phyloP scores from a whole-genome alignment of 2,888 invertebrate genomes.

The Ochropacha duplaris region DNA sequence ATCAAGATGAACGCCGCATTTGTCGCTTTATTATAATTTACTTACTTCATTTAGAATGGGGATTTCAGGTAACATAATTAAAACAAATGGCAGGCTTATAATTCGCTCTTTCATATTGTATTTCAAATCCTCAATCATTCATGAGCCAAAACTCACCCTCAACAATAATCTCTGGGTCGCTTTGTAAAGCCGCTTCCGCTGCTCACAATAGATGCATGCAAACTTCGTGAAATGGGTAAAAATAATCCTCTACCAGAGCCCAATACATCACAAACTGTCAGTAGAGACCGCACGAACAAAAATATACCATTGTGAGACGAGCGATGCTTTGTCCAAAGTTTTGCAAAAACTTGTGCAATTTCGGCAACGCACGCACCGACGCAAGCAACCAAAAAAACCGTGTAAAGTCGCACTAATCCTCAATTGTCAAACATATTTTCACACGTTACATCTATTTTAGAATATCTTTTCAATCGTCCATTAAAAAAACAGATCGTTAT shows the following conservation, averaged over 20 bases:
- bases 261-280: constrained; percentile 83
- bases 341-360: constrained; percentile 79
- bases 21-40: not conserved
- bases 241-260: constrained; percentile 76
- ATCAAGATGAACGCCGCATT: too few relatives aligned
- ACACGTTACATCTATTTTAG: constrained; percentile 42
- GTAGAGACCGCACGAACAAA: constrained; percentile 79
- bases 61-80: constrained; percentile 2
- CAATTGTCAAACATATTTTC: constrained; percentile 40
- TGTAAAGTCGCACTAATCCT: constrained; percentile 37
- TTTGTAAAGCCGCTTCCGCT: constrained; percentile 79
- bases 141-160: constrained; percentile 56
- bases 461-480: constrained; percentile 36
- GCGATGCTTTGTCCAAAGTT: constrained; percentile 73
- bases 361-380: constrained; percentile 65
- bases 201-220: constrained; percentile 78
- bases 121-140: constrained; percentile 64
- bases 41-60: not conserved
- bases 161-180: constrained; percentile 69
- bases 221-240: constrained; percentile 81
- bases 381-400: constrained; percentile 42
- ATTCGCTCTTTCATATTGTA: constrained; percentile 54
- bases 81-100: constrained; percentile 34
- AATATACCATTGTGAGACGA: constrained; percentile 76
- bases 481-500: constrained; percentile 34